phyloP scores from a whole-genome alignment of 2,113 vertebrate genomes.

The Pipra filicauda region DNA sequence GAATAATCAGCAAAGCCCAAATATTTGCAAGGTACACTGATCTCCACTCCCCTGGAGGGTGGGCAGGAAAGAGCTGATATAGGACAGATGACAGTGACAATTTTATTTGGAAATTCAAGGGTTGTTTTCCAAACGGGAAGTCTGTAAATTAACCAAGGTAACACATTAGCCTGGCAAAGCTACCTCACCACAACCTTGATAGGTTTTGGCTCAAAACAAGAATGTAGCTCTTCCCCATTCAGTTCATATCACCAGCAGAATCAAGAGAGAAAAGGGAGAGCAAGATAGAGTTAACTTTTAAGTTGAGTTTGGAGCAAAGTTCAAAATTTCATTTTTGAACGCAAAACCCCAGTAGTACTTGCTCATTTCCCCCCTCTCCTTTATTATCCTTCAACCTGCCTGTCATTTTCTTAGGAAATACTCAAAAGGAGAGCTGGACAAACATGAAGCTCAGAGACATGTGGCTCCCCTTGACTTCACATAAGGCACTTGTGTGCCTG shows the following conservation, averaged over 20 bases:
- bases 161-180: not conserved
- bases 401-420: not conserved
- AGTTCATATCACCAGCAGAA: fast-evolving
- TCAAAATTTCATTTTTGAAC: not conserved
- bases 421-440: not conserved
- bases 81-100: not conserved
- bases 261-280: not conserved
- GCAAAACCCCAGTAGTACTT: not conserved
- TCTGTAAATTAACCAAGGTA: not conserved
- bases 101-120: not conserved
- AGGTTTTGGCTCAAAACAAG: not conserved
- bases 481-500: not conserved
- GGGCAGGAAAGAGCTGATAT: not conserved
- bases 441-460: not conserved
- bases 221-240: not conserved
- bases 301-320: not conserved
- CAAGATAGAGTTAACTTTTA: not conserved
- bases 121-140: not conserved
- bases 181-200: not conserved
- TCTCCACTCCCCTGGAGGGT: not conserved
- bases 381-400: not conserved
- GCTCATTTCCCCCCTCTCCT: not conserved
- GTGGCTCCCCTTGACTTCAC: not conserved
- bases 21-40: not conserved
- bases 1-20: not conserved